phyloP scores from a whole-genome alignment of 2,888 invertebrate species.

The Cyrtodaria siliqua region DNA sequence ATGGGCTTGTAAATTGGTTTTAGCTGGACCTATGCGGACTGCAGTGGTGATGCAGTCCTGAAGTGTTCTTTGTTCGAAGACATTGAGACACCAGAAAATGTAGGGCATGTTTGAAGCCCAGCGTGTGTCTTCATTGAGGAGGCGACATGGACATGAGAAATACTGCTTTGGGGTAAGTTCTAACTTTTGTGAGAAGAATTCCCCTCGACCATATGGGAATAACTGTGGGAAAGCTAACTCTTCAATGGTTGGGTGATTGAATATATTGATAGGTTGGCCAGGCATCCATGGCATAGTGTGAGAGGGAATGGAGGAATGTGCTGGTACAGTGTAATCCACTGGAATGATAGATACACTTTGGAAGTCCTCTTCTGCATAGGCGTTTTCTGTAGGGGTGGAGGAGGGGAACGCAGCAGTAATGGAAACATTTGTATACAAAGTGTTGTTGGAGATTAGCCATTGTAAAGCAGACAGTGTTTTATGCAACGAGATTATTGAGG shows the following conservation, averaged over 20 bases:
- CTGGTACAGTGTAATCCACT: conserved; percentile 24
- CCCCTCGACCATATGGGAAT: conserved; percentile 32
- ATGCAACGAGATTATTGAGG: neutral
- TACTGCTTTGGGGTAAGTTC: conserved; percentile 24
- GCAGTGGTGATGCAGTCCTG: conserved; percentile 28
- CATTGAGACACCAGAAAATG: conserved; percentile 38
- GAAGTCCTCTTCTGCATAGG: no score
- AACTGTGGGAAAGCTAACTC: conserved; percentile 43
- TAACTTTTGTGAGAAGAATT: no score
- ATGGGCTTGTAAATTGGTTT: conserved; percentile 4
- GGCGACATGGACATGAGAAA: conserved; percentile 24
- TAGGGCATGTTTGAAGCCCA: conserved; percentile 28
- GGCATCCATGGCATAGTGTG: conserved; percentile 21
- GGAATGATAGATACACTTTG: conserved; percentile 19
- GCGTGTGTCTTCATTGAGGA: conserved; percentile 25
- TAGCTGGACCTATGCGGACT: conserved; percentile 13
- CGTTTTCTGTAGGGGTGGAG: no score
- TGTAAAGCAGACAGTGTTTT: no score
- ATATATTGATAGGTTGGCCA: conserved; percentile 35
- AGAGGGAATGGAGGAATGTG: neutral
- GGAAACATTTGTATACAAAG: no score
- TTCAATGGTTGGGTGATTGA: conserved; percentile 14
- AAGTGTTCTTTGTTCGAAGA: conserved; percentile 28
- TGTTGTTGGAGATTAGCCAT: no score
- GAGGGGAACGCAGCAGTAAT: no score